Percentiles rank a stretch among this genome's conserved stretches.
Evolutionary conservation across 2,888 invertebrate genomes (phyloP).

Genomic region (Chirona hameri): DNA sequence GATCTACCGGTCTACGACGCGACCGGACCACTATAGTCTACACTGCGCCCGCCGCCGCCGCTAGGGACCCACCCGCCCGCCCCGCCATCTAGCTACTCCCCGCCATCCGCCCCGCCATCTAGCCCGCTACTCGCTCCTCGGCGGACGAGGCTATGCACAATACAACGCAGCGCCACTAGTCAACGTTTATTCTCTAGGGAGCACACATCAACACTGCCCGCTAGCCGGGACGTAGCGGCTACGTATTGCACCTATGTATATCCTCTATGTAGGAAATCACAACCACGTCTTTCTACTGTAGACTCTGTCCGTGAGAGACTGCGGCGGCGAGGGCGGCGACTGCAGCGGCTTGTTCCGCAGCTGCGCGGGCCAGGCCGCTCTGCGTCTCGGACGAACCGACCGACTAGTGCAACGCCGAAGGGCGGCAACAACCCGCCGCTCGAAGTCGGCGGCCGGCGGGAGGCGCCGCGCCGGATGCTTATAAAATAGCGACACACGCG

Average conservation of each 20-base stretch:
- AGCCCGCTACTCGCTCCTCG: not conserved
- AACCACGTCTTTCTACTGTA: slow-evolving; percentile 13
- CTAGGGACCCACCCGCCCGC: not conserved
- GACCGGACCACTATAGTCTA: not conserved
- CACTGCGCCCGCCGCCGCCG: not conserved
- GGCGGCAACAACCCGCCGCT: not conserved
- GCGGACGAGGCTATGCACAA: not conserved
- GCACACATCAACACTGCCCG: slow-evolving; percentile 1
- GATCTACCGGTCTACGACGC: not conserved
- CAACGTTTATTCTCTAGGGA: slow-evolving; percentile 25
- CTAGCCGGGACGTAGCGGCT: not conserved
- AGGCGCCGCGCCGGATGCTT: not conserved
- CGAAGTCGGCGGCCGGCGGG: not conserved
- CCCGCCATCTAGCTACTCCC: too few relatives aligned
- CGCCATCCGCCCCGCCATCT: too few relatives aligned
- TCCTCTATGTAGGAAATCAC: slow-evolving; percentile 4
- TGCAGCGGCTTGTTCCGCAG: not conserved
- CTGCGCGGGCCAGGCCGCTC: not conserved
- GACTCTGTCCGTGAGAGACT: not conserved
- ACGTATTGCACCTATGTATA: slow-evolving; percentile 9
- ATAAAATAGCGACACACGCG: not conserved
- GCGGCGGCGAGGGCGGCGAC: not conserved
- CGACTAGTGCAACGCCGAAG: too few relatives aligned
- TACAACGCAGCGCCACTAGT: slow-evolving; percentile 1
- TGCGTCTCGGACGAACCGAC: not conserved